These are phyloP conservation scores for Coregonus ussuriensis DNA, from an alignment of 2,797 vertebrate species.

Conservation along the genomic window DNA sequence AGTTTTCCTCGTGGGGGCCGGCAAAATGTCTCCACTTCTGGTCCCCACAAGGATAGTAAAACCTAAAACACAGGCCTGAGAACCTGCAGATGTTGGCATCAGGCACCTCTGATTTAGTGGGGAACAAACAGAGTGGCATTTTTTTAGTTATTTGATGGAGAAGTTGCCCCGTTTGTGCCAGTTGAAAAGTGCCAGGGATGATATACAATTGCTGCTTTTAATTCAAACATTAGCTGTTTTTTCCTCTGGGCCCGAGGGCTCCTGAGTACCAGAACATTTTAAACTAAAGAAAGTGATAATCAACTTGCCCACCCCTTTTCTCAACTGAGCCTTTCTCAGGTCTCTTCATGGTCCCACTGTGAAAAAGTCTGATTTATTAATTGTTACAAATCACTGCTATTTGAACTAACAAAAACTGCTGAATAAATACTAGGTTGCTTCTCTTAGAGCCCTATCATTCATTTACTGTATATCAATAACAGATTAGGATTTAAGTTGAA, in stretches of 20 bases:
- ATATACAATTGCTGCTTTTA: slow-evolving; percentile 81
- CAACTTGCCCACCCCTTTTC: slow-evolving; percentile 34
- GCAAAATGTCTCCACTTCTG: too few species aligned
- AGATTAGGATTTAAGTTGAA: neutral
- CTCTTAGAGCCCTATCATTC: too few species aligned
- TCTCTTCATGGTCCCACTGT: slow-evolving; percentile 26
- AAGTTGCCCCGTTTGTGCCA: slow-evolving; percentile 85
- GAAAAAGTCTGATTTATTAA: neutral
- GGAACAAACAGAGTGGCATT: slow-evolving; percentile 77
- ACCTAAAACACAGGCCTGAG: slow-evolving; percentile 79
- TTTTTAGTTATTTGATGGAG: slow-evolving; percentile 96
- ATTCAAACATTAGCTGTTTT: slow-evolving; percentile 77
- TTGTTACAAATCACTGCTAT: slow-evolving; percentile 25
- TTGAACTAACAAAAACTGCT: slow-evolving; percentile 9
- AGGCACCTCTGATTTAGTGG: slow-evolving; percentile 75
- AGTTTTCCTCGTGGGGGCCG: too few species aligned
- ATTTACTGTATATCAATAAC: neutral
- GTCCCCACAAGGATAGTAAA: too few species aligned
- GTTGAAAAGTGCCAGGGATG: slow-evolving; percentile 77
- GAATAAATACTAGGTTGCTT: neutral
- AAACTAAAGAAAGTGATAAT: slow-evolving; percentile 68
- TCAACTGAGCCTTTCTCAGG: slow-evolving; percentile 26
- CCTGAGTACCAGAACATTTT: slow-evolving; percentile 68
- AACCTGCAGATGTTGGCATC: slow-evolving; percentile 97
- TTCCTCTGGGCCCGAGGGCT: slow-evolving; percentile 59